Evolutionary conservation across 2,888 invertebrate genomes (phyloP).

Genomic region (Anodontia alba): DNA sequence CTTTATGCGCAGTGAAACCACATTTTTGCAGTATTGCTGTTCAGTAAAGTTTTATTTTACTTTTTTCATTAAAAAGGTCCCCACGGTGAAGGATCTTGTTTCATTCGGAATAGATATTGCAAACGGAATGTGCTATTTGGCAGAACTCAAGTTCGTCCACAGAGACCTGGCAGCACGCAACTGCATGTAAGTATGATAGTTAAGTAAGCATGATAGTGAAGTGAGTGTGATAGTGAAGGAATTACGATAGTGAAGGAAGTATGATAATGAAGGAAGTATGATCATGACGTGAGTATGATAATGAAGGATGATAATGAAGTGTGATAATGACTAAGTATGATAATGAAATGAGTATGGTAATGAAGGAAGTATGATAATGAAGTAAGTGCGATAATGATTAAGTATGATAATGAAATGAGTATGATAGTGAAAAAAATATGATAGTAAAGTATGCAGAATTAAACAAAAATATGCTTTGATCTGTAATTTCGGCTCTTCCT

Average conservation of each 20-base stretch:
- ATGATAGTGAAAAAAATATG: constrained; percentile 15
- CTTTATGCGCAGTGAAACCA: no score
- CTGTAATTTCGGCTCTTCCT: no score
- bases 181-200: constrained; percentile 85
- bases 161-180: constrained; percentile 86
- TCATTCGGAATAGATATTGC: constrained; percentile 86
- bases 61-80: no score
- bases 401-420: constrained; percentile 83
- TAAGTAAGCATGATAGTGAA: neutral
- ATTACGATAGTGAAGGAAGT: neutral
- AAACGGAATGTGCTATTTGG: constrained; percentile 86
- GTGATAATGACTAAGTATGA: neutral
- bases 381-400: neutral
- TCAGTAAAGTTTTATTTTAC: no score
- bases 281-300: constrained; percentile 83
- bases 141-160: constrained; percentile 86
- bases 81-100: constrained; percentile 85
- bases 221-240: neutral
- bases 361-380: neutral
- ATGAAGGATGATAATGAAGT: neutral
- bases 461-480: no score
- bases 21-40: no score
- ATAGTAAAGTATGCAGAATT: neutral
- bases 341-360: neutral
- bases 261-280: neutral